A percentile compares a stretch with the other conserved stretches of the same genome.
Conservation (phyloP, 1,140 invertebrate genomes). For the Drosophila elegans region DNA sequence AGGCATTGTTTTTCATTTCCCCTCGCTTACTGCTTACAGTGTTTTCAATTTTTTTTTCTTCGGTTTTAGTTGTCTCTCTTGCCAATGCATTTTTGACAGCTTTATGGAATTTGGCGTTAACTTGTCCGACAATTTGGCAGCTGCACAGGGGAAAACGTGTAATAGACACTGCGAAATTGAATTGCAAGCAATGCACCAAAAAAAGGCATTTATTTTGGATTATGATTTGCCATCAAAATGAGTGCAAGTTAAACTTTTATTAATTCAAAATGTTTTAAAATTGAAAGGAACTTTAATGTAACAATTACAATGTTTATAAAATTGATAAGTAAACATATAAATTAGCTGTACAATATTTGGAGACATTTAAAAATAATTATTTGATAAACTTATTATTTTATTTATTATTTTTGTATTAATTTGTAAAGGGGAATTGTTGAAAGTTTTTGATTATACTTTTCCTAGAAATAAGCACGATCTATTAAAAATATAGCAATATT, state of each 20-base stretch:
- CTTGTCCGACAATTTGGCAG: slow-evolving; percentile 38
- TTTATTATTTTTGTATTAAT: too few relatives aligned
- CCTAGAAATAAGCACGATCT: background rate
- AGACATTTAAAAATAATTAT: too few relatives aligned
- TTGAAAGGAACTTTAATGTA: too few relatives aligned
- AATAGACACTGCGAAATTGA: slow-evolving; percentile 6
- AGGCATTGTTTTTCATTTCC: slow-evolving; percentile 22
- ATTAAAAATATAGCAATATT: background rate
- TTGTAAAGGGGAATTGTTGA: too few relatives aligned
- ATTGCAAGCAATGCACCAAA: background rate
- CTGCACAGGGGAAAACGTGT: slow-evolving; percentile 5
- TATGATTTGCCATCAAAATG: background rate
- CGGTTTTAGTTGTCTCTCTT: slow-evolving; percentile 21
- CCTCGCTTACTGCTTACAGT: background rate
- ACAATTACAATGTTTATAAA: too few relatives aligned
- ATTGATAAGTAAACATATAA: too few relatives aligned
- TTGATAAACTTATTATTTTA: too few relatives aligned
- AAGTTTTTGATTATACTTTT: background rate
- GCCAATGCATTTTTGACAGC: slow-evolving; percentile 25
- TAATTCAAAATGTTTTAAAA: background rate
- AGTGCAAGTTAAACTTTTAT: background rate
- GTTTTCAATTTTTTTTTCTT: background rate
- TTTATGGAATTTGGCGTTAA: slow-evolving; percentile 26
- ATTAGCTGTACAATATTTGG: too few relatives aligned
- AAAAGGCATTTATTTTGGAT: background rate